These are phyloP conservation scores for Periophthalmus magnuspinnatus DNA, from an alignment of 2,797 vertebrate genomes.

Conservation along the genomic window DNA sequence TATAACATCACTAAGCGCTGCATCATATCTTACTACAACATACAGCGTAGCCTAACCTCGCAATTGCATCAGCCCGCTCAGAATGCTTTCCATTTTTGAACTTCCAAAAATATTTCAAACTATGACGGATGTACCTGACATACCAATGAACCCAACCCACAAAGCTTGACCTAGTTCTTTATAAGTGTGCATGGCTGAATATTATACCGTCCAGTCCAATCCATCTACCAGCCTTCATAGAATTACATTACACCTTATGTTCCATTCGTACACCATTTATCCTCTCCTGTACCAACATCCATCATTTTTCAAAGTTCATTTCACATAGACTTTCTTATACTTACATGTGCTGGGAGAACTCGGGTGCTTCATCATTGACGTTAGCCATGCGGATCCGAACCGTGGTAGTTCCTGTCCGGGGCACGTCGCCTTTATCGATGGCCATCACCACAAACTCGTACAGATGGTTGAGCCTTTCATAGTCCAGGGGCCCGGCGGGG, in stretches of 20 bases:
- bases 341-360: constrained; percentile 87
- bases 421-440: constrained; percentile 82
- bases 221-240: neutral
- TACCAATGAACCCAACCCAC: constrained; percentile 1
- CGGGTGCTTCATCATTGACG: constrained; percentile 86
- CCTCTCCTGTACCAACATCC: neutral
- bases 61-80: neutral
- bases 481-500: constrained; percentile 81
- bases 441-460: constrained; percentile 91
- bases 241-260: constrained; percentile 9
- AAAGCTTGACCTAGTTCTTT: constrained; percentile 7
- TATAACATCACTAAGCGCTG: neutral
- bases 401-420: constrained; percentile 85
- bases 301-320: neutral
- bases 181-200: neutral
- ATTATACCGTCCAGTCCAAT: neutral
- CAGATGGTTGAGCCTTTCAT: constrained; percentile 83
- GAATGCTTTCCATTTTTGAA: neutral
- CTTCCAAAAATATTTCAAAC: neutral
- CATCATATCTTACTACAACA: neutral
- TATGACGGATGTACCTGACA: constrained; percentile 8
- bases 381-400: constrained; percentile 86
- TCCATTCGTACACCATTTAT: neutral
- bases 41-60: neutral
- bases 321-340: constrained; percentile 16